These are phyloP conservation scores for Aporophyla lueneburgensis DNA, from an alignment of 2,888 invertebrate species.

Conservation along the genomic window DNA sequence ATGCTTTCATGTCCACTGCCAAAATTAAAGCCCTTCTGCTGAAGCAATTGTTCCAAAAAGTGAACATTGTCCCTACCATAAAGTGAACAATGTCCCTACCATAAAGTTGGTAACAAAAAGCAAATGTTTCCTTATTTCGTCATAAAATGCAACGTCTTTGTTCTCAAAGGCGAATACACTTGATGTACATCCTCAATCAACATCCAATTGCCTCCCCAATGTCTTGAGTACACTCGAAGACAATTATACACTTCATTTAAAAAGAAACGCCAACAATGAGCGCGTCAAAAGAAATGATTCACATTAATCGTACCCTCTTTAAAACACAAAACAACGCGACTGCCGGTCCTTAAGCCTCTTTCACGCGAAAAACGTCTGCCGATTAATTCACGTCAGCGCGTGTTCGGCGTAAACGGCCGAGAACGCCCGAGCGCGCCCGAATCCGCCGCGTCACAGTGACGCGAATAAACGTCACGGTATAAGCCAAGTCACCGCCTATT, in stretches of 20 bases:
- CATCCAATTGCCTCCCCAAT: conserved; percentile 57
- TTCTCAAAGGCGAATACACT: conserved; percentile 42
- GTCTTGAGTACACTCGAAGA: conserved; percentile 66
- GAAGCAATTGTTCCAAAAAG: conserved; percentile 4
- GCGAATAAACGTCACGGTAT: conserved; percentile 70
- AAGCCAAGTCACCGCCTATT: conserved; percentile 79
- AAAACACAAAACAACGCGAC: conserved; percentile 80
- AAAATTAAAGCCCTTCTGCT: neutral
- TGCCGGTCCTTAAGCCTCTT: conserved; percentile 73
- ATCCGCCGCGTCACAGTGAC: conserved; percentile 81
- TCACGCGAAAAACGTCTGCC: conserved; percentile 74
- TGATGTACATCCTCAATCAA: conserved; percentile 55
- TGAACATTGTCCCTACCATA: conserved; percentile 1
- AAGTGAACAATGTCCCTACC: conserved; percentile 6
- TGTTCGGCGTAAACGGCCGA: conserved; percentile 65
- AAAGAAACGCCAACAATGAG: conserved; percentile 71
- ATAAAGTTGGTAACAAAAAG: conserved; percentile 33
- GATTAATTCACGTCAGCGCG: conserved; percentile 83
- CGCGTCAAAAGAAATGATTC: conserved; percentile 78
- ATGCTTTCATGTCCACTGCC: neutral
- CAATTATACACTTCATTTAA: conserved; percentile 70
- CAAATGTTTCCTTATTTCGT: conserved; percentile 45
- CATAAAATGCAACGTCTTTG: conserved; percentile 55
- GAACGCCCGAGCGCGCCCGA: conserved; percentile 59
- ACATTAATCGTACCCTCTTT: conserved; percentile 79